Conservation (phyloP, 2,113 vertebrate genomes). For the Myocastor coypus region DNA sequence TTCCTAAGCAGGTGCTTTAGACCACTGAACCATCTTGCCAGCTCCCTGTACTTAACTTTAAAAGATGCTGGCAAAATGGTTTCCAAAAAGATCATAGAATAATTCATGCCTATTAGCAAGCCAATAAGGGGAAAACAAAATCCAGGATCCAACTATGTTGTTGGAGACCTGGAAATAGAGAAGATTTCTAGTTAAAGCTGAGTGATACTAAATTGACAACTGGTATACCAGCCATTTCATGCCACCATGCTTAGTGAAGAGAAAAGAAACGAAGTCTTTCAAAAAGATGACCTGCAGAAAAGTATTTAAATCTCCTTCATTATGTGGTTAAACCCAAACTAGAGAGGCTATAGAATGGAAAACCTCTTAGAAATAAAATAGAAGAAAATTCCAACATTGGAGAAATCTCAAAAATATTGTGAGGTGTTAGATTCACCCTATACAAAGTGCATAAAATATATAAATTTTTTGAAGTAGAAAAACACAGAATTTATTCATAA, state of each 20-base stretch:
- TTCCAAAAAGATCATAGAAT: neutral
- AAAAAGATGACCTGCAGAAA: neutral
- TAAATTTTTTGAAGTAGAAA: neutral
- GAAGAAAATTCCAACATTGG: neutral
- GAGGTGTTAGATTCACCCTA: neutral
- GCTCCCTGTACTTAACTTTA: neutral
- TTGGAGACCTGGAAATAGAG: neutral
- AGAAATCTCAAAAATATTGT: neutral
- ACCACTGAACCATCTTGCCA: too few relatives aligned
- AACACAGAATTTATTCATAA: neutral
- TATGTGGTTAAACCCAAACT: neutral
- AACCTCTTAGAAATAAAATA: constrained; percentile 14
- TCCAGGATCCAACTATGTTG: too few relatives aligned
- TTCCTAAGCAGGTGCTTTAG: too few relatives aligned
- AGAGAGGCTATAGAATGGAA: neutral
- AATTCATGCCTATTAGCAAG: neutral
- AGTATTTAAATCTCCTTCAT: neutral
- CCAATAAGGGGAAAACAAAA: neutral
- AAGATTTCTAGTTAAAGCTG: neutral
- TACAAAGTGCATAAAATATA: neutral
- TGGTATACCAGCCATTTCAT: neutral
- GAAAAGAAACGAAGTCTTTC: neutral
- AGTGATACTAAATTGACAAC: neutral
- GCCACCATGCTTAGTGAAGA: neutral
- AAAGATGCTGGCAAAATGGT: neutral